Percentiles rank a stretch among this genome's conserved stretches.
Conservation (phyloP, 2,797 vertebrate species). For the Bufotes viridis region DNA sequence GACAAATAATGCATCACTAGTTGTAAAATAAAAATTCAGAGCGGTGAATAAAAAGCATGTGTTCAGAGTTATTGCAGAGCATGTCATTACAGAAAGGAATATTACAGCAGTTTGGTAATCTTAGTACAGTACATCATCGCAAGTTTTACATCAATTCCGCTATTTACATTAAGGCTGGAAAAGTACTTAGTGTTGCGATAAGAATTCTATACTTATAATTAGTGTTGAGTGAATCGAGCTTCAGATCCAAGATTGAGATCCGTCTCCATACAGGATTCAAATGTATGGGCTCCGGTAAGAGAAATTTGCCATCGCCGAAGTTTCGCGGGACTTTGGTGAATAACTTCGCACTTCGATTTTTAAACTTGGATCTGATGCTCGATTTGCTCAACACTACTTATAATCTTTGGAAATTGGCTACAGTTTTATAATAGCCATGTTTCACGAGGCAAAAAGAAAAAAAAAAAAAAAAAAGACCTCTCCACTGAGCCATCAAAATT, state of each 20-base stretch:
- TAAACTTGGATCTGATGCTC: too few relatives aligned
- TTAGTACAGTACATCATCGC: slow-evolving; percentile 51
- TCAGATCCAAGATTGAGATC: too few relatives aligned
- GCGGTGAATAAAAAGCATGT: slow-evolving; percentile 11
- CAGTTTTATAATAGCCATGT: not conserved
- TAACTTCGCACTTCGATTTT: too few relatives aligned
- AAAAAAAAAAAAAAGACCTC: not conserved
- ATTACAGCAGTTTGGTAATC: slow-evolving; percentile 44
- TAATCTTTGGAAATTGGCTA: slow-evolving; percentile 27
- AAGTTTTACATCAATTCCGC: not conserved
- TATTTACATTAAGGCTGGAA: slow-evolving; percentile 53
- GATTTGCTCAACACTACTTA: too few relatives aligned
- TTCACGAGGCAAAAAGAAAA: not conserved
- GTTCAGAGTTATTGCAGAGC: slow-evolving; percentile 5
- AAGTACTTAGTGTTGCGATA: slow-evolving; percentile 36
- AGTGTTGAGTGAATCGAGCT: too few relatives aligned
- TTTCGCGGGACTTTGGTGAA: too few relatives aligned
- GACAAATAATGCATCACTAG: not conserved
- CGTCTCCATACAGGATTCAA: too few relatives aligned
- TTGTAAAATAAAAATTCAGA: not conserved
- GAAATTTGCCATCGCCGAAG: too few relatives aligned
- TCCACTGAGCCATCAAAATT: not conserved
- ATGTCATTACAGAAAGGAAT: not conserved
- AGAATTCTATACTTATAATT: not conserved
- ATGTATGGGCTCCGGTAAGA: too few relatives aligned